Conservation (phyloP, 1,140 invertebrate genomes). For the Papilio helenus region DNA sequence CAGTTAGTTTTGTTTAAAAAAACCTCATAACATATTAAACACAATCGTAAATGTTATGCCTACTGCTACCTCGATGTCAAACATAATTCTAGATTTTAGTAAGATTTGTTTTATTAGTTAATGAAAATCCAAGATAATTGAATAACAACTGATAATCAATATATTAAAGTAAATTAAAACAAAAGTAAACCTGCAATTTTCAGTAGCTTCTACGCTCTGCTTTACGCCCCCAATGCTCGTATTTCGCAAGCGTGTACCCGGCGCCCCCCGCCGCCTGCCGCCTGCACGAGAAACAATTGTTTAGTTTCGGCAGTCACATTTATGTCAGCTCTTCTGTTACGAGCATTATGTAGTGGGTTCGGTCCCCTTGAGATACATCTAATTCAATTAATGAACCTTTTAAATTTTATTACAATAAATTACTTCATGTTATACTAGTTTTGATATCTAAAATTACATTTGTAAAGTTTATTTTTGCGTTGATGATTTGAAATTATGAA, state of each 20-base stretch:
- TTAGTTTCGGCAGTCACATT: constrained; percentile 75
- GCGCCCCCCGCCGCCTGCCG: constrained; percentile 50
- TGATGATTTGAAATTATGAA: too few relatives aligned
- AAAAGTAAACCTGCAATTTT: constrained; percentile 44
- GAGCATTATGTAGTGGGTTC: constrained; percentile 33
- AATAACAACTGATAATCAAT: too few relatives aligned
- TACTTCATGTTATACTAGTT: background rate
- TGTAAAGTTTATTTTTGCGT: background rate
- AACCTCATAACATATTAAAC: too few relatives aligned
- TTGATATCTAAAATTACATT: background rate
- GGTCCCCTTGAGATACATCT: constrained; percentile 16
- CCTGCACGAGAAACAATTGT: constrained; percentile 75
- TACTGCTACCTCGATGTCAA: too few relatives aligned
- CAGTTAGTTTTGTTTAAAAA: too few relatives aligned
- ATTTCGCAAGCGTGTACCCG: constrained; percentile 64
- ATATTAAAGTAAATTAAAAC: background rate
- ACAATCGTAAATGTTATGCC: too few relatives aligned
- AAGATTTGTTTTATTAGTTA: too few relatives aligned
- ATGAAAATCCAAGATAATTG: too few relatives aligned
- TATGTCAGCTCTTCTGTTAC: constrained; percentile 50
- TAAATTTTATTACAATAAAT: constrained; percentile 25
- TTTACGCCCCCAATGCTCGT: constrained; percentile 54
- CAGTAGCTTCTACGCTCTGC: constrained; percentile 48
- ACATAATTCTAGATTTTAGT: too few relatives aligned
- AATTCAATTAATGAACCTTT: constrained; percentile 37